Conservation (phyloP, 2,797 vertebrate species). For the Uromys caudimaculatus region DNA sequence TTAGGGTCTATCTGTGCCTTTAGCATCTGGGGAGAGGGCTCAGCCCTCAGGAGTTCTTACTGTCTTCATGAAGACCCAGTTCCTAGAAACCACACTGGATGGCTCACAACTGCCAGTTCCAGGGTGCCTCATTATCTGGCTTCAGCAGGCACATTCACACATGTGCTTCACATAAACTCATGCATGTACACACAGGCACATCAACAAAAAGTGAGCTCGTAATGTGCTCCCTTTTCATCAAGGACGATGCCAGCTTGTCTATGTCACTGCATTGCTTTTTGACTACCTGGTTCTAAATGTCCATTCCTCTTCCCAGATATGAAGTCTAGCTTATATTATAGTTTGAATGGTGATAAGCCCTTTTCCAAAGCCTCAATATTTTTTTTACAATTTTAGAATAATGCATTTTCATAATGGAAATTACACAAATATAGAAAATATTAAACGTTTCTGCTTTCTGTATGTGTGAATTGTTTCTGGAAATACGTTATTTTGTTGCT, state of each 20-base stretch:
- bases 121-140: not conserved
- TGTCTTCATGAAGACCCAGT: not conserved
- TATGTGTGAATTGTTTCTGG: not conserved
- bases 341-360: not conserved
- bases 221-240: not conserved
- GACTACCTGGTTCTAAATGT: not conserved
- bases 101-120: not conserved
- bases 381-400: not conserved
- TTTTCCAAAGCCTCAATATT: not conserved
- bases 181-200: not conserved
- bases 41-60: not conserved
- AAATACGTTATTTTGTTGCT: not conserved
- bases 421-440: not conserved
- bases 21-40: not conserved
- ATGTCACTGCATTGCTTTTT: not conserved
- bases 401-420: constrained; percentile 3
- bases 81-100: not conserved
- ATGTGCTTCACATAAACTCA: not conserved
- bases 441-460: not conserved
- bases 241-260: not conserved
- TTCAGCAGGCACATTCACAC: not conserved
- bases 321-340: not conserved
- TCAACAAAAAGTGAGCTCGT: not conserved
- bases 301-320: not conserved
- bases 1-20: not conserved